A percentile compares a stretch with the other conserved stretches of the same genome.
Evolutionary conservation across 1,140 invertebrate species (phyloP).

Genomic region (Eumaeus atala): DNA sequence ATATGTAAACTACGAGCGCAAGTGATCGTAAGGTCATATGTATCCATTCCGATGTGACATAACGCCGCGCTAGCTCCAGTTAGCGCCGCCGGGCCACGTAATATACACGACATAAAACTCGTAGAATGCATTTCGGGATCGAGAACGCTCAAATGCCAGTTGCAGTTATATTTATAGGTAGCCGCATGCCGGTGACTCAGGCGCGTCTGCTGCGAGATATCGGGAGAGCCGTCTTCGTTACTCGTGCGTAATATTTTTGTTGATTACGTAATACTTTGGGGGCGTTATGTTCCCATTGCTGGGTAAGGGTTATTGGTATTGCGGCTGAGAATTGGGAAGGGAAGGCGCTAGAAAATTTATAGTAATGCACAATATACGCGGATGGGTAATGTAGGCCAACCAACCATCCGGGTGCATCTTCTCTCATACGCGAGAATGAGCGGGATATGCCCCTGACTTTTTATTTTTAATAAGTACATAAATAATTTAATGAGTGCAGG

Average conservation of each 20-base stretch:
- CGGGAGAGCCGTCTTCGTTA: constrained; percentile 29
- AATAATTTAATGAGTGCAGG: too few species aligned
- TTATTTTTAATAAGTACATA: too few species aligned
- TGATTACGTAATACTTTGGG: background rate
- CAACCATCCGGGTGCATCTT: too few species aligned
- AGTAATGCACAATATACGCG: too few species aligned
- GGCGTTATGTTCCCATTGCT: background rate
- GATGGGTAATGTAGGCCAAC: too few species aligned
- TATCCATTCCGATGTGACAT: constrained; percentile 1
- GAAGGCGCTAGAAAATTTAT: too few species aligned
- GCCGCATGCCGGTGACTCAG: constrained; percentile 59
- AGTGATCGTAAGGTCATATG: constrained; percentile 1
- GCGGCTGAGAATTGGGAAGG: too few species aligned
- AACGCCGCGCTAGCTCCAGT: constrained; percentile 17
- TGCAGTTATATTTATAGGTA: constrained; percentile 64
- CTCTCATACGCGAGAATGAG: too few species aligned
- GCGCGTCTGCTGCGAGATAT: constrained; percentile 44
- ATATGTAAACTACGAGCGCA: background rate
- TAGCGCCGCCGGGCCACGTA: constrained; percentile 29
- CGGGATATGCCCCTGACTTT: too few species aligned
- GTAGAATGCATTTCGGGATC: constrained; percentile 48
- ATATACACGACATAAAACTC: constrained; percentile 40
- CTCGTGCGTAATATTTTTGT: constrained; percentile 14
- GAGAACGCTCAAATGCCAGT: constrained; percentile 65
- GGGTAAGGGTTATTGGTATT: background rate